Evolutionary conservation across 35 echinoderm and acorn worm species (phyloP), one percentile per base, ranked within the genome.

Genomic region (Holothuria glaberrima): DNA sequence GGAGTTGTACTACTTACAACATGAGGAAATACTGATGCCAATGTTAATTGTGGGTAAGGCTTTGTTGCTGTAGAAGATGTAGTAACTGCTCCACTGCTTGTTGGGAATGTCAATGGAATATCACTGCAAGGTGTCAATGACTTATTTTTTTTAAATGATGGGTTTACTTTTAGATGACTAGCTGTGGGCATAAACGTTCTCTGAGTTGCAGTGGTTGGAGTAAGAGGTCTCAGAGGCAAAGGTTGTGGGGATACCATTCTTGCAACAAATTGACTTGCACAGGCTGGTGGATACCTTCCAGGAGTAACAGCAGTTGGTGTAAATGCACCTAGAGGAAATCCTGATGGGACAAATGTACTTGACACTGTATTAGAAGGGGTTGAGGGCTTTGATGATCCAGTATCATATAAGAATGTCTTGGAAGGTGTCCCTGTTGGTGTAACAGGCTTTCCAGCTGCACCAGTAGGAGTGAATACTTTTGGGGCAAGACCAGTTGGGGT

Each of bases 221-320:
- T 61, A 7, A 61, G n/a, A 19, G 80, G 29, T 38, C 80, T 17
- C 26, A 56, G 46, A 3, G 79, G 50, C 13, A 62, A 30, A 33
- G 52, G 57, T 21, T 63, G 80, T 19, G 80, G 80, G 52, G 80
- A 84, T 9, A 32, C 33, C 58, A 61, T 6, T 61, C 34, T 84
- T 24, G 46, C 17, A 34, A 28, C n/a, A 31, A 84, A 33, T 21
- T 84, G 80, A 21, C 29, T 84, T 54, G 50, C 50, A 36, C 48
- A 59, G 52, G 80, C 61, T 58, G 80, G 27, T 61, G 80, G 16
- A 48, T 58, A 58, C 58, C 61, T 84, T 6, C 80, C 80, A 84
- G 59, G 54, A 22, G 80, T 84, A 36, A 10, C 27, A 10, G 58
- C 46, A 14, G 80, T 58, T 84, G 54, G 80, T 33, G 57, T 84